phyloP scores from a whole-genome alignment of 2,797 vertebrate species.

The Micrastur ruficollis region DNA sequence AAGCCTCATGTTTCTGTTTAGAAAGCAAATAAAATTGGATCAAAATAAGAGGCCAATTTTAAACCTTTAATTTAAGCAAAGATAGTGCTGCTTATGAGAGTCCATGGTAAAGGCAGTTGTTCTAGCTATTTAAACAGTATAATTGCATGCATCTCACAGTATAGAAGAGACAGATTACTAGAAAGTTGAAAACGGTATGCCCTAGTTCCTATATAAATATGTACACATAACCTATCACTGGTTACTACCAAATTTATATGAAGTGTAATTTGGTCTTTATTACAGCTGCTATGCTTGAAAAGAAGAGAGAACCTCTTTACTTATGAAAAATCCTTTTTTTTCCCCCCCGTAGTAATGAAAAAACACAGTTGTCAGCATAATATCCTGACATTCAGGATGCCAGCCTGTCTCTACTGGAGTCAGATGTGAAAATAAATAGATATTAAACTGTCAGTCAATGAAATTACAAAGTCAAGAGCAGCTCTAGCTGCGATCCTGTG shows the following conservation, averaged over 20 bases:
- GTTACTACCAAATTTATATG: slow-evolving; percentile 64
- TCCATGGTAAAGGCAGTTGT: slow-evolving; percentile 51
- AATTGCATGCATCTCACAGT: slow-evolving; percentile 66
- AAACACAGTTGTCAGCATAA: slow-evolving; percentile 79
- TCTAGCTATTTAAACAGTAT: slow-evolving; percentile 71
- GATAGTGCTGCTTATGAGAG: slow-evolving; percentile 40
- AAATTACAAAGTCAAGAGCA: slow-evolving; percentile 83
- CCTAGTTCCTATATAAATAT: slow-evolving; percentile 56
- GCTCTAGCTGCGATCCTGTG: slow-evolving; percentile 76
- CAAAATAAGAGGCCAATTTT: slow-evolving; percentile 54
- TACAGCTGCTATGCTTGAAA: slow-evolving; percentile 55
- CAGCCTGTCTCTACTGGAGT: slow-evolving; percentile 80
- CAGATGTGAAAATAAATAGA: slow-evolving; percentile 87
- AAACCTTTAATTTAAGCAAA: slow-evolving; percentile 65
- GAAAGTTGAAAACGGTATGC: slow-evolving; percentile 39
- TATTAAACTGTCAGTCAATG: slow-evolving; percentile 88
- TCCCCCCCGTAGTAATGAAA: slow-evolving; percentile 49
- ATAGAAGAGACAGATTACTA: slow-evolving; percentile 45
- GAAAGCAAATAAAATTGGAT: slow-evolving; percentile 52
- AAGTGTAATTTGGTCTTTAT: slow-evolving; percentile 70
- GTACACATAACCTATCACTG: slow-evolving; percentile 62
- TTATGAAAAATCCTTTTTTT: slow-evolving; percentile 48
- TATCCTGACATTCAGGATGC: slow-evolving; percentile 80
- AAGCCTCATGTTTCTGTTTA: slow-evolving; percentile 64
- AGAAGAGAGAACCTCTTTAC: slow-evolving; percentile 67